Evolutionary conservation across 2,888 invertebrate genomes (phyloP), one percentile per base, ranked within the genome.

Genomic region (Octodonta nipae): DNA sequence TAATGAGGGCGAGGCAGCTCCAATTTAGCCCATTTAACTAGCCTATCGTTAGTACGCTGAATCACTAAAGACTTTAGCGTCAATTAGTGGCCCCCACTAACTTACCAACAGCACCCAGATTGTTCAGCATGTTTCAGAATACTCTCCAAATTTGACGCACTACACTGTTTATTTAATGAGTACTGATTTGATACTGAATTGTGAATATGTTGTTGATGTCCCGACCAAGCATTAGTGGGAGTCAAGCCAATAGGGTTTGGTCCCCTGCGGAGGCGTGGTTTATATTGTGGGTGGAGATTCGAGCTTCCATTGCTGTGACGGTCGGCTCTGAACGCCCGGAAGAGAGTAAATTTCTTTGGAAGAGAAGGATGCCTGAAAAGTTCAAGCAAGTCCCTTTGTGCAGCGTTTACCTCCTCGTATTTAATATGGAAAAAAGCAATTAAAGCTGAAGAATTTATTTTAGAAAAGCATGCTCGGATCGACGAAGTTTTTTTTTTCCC

Each of bases 131-230:
- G 54, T 51, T 43, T 32, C 38, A 40, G 38, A 40, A 40, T 37
- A 33, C 37, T 35, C 37, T 35, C 42, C 35, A 33, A 35, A 37
- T 38, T 34, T 46, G 52, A 56, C 59, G 58, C 59, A 60, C 60
- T 54, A 56, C 61, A 62, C 62, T 63, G 63, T 63, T 63, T 63
- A 63, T 63, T 63, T 63, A 63, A 63, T 63, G 61, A 63, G 61
- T 60, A 63, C 61, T 61, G 63, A 63, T 63, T 61, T 60, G 58
- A 60, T 58, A 63, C 63, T 63, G 61, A 63, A 60, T 60, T 60
- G 59, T 56, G 60, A 60, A 59, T 60, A 60, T 57, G 58, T 58
- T 54, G 56, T 55, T 55, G 55, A 54, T 54, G 54, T 50, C 51
- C 49, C 45, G 47, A 49, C 49, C 49, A 48, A 47, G 46, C 51